These are phyloP conservation scores for Takifugu flavidus DNA, from an alignment of 2,113 vertebrate species.

Conservation along the genomic window DNA sequence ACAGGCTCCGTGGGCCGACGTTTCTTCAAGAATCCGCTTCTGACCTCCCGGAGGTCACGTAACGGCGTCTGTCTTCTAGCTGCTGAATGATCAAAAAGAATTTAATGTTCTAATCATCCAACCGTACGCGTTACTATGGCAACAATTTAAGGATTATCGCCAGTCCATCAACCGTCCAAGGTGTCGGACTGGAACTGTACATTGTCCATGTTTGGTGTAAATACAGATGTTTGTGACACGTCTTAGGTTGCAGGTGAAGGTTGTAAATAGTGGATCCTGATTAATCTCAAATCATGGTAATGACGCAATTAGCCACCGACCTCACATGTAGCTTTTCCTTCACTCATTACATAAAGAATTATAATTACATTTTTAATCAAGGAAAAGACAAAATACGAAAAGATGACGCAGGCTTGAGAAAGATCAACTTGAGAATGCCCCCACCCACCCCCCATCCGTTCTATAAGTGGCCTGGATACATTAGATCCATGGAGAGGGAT, in stretches of 20 bases:
- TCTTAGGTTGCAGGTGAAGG: constrained; percentile 31
- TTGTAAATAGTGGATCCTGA: too few species aligned
- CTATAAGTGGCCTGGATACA: constrained; percentile 44
- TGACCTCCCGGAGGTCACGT: background rate
- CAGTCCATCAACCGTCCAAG: too few species aligned
- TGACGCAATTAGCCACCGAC: too few species aligned
- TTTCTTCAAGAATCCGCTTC: constrained; percentile 1
- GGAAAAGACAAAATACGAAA: background rate
- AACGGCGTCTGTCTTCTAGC: constrained; percentile 9
- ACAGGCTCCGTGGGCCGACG: background rate
- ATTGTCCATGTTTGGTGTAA: constrained; percentile 33
- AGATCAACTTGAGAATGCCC: constrained; percentile 1
- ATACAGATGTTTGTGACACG: constrained; percentile 45
- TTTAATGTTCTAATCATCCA: too few species aligned
- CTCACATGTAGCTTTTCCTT: too few species aligned
- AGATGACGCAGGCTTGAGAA: background rate
- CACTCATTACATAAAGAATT: too few species aligned
- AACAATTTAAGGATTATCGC: too few species aligned
- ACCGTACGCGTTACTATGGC: too few species aligned
- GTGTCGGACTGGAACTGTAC: background rate
- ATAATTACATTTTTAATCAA: too few species aligned
- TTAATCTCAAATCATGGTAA: too few species aligned
- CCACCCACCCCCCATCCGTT: background rate
- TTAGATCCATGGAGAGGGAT: constrained; percentile 11
- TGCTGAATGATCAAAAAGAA: too few species aligned